Evolutionary conservation across 2,888 invertebrate genomes (phyloP).

Genomic region (Mythimna albipuncta): DNA sequence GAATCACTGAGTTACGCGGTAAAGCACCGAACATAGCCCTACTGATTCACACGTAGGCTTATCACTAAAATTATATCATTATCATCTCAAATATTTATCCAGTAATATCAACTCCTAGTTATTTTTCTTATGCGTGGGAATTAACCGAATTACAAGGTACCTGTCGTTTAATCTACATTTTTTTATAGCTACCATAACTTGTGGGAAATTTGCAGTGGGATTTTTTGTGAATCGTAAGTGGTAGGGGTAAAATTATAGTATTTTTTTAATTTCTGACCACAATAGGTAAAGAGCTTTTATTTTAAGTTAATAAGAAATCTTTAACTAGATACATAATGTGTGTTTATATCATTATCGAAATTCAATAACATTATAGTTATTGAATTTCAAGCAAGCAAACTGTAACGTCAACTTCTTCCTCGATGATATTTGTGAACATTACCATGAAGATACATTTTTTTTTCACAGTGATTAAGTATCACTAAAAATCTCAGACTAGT

Average conservation of each 20-base stretch:
- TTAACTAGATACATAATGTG: no score
- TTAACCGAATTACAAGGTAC: slow-evolving; percentile 56
- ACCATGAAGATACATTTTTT: no score
- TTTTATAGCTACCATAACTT: slow-evolving; percentile 39
- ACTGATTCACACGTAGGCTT: slow-evolving; percentile 67
- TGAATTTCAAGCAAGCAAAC: background rate
- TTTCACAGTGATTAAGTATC: no score
- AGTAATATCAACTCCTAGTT: slow-evolving; percentile 68
- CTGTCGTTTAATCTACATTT: slow-evolving; percentile 50
- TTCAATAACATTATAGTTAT: no score
- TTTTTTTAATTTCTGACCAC: slow-evolving; percentile 1
- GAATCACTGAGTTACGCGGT: slow-evolving; percentile 38
- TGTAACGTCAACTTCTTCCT: background rate
- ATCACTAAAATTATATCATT: slow-evolving; percentile 72
- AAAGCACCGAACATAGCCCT: slow-evolving; percentile 51
- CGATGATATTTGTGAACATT: no score
- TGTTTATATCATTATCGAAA: no score
- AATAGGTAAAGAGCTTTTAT: background rate
- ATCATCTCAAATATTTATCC: slow-evolving; percentile 76
- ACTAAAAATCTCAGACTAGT: no score
- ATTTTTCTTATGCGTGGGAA: slow-evolving; percentile 67
- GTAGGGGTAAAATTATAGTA: background rate
- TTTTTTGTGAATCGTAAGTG: slow-evolving; percentile 28
- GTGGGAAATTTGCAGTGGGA: slow-evolving; percentile 49
- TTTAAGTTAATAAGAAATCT: no score